Evolutionary conservation across 1,140 invertebrate genomes (phyloP).

Genomic region (Zaprionus capensis): DNA sequence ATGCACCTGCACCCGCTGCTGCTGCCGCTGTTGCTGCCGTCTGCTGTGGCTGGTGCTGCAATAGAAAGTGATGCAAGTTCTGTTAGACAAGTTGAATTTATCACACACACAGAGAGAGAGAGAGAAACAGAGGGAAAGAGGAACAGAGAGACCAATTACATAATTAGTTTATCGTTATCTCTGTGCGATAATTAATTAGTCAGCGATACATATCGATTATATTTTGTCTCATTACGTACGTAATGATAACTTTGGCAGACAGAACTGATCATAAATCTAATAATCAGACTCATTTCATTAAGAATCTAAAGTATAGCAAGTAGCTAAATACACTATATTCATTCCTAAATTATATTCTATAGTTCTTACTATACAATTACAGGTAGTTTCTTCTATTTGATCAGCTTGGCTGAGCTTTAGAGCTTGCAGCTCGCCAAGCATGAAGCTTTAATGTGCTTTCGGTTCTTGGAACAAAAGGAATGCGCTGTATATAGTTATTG

Average conservation of each 20-base stretch:
- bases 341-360: too few relatives aligned
- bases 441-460: background rate
- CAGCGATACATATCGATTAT: background rate
- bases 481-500: background rate
- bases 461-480: background rate
- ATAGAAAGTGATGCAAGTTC: slow-evolving; percentile 35
- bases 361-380: too few relatives aligned
- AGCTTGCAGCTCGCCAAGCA: background rate
- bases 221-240: background rate
- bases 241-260: background rate
- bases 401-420: background rate
- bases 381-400: background rate
- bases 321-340: too few relatives aligned
- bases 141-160: background rate
- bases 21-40: slow-evolving; percentile 51
- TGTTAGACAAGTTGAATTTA: slow-evolving; percentile 6
- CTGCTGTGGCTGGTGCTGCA: slow-evolving; percentile 65
- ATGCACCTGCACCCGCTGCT: slow-evolving; percentile 59
- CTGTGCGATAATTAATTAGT: slow-evolving; percentile 6
- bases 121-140: background rate
- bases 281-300: background rate
- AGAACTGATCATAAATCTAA: background rate
- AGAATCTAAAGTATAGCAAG: too few relatives aligned
- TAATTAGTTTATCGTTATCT: background rate
- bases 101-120: background rate